phyloP scores from a whole-genome alignment of 2,888 invertebrate species.

The Alsophila aescularia region DNA sequence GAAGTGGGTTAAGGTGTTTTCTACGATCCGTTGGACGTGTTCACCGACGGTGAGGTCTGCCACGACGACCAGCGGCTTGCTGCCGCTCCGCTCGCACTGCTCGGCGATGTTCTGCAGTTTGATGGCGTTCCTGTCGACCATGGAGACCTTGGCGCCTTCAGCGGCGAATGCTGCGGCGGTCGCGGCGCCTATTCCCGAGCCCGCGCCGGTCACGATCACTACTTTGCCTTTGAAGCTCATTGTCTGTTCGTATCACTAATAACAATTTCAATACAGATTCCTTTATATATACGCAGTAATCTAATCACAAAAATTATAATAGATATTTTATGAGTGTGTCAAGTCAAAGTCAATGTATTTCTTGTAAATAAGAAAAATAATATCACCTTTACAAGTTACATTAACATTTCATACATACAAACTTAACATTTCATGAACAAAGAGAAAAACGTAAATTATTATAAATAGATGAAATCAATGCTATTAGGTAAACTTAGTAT shows the following conservation, averaged over 20 bases:
- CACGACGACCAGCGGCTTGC: constrained; percentile 3
- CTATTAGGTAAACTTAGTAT: no score
- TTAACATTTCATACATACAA: no score
- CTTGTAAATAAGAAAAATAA: no score
- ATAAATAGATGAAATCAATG: no score
- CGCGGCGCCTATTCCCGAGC: constrained; percentile 48
- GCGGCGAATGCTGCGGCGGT: constrained; percentile 35
- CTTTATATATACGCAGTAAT: no score
- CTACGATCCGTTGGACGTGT: constrained; percentile 10
- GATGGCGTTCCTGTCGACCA: constrained; percentile 41
- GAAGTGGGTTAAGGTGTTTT: constrained; percentile 2
- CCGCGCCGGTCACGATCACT: constrained; percentile 47
- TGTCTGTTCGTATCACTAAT: neutral
- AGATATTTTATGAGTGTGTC: no score
- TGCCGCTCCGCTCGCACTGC: constrained; percentile 7
- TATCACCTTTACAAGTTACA: no score
- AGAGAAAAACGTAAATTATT: no score
- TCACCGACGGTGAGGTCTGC: constrained; percentile 6
- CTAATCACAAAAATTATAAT: no score
- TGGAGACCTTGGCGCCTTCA: constrained; percentile 40
- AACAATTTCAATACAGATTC: neutral
- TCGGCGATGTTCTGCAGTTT: constrained; percentile 33
- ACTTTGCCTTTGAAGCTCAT: constrained; percentile 49
- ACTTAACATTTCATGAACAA: no score
- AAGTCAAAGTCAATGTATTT: no score